Conservation (phyloP, 2,113 vertebrate species). For the Xenus cinereus region DNA sequence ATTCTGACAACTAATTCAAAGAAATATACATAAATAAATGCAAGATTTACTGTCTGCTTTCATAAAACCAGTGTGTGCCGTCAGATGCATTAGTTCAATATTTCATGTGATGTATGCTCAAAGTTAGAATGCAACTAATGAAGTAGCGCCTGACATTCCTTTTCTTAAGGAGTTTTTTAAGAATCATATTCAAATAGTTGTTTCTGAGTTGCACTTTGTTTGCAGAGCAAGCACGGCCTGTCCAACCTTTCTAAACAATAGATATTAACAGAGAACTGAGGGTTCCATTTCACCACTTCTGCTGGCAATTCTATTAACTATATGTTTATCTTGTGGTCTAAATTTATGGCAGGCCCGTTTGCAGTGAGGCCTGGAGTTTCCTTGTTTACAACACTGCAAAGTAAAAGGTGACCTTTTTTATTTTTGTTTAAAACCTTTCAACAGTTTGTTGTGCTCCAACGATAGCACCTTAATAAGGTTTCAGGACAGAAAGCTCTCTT, state of each 20-base stretch:
- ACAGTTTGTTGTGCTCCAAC: constrained; percentile 69
- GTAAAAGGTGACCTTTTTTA: constrained; percentile 67
- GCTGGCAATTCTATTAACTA: constrained; percentile 37
- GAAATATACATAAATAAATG: constrained; percentile 29
- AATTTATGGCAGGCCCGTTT: constrained; percentile 69
- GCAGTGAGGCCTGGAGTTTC: constrained; percentile 58
- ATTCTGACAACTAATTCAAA: constrained; percentile 8
- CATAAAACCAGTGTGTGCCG: constrained; percentile 1
- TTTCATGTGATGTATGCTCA: neutral
- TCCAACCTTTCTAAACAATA: constrained; percentile 38
- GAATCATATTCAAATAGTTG: neutral
- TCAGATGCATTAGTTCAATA: constrained; percentile 21
- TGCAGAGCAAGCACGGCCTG: neutral
- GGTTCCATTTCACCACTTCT: constrained; percentile 46
- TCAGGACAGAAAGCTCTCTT: constrained; percentile 11
- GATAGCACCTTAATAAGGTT: constrained; percentile 61
- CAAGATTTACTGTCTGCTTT: constrained; percentile 28
- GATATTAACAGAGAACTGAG: constrained; percentile 15
- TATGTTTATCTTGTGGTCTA: constrained; percentile 61
- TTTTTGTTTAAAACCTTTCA: constrained; percentile 71
- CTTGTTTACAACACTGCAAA: constrained; percentile 65
- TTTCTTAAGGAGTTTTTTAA: neutral
- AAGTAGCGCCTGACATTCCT: neutral
- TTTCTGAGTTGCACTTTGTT: constrained; percentile 42
- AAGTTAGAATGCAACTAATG: constrained; percentile 33